A percentile compares a stretch with the other conserved stretches of the same genome.
Conservation (phyloP, 2,888 invertebrate genomes). For the Euphydryas editha region DNA sequence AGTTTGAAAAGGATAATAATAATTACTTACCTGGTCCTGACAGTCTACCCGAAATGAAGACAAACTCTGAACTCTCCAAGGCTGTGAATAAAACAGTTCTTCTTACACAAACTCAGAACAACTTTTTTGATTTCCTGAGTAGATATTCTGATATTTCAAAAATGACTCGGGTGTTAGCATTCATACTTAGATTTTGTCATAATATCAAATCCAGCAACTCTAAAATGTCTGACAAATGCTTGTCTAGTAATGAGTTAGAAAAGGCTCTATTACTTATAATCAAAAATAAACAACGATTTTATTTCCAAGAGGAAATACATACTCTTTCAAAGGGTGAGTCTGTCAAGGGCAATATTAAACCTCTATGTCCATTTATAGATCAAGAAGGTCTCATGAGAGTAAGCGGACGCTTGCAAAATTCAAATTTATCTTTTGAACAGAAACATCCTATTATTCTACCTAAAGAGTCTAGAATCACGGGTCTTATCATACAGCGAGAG, state of each 20-base stretch:
- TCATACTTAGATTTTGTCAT: neutral
- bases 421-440: constrained; percentile 27
- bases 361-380: constrained; percentile 41
- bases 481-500: constrained; percentile 34
- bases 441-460: constrained; percentile 40
- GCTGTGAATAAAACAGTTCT: neutral
- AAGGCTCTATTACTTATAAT: neutral
- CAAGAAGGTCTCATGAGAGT: constrained; percentile 31
- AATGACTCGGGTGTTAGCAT: constrained; percentile 31
- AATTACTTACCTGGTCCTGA: constrained; percentile 17
- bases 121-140: constrained; percentile 4
- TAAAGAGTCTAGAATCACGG: constrained; percentile 27
- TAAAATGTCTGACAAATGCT: neutral
- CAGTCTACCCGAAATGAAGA: constrained; percentile 9
- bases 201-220: neutral
- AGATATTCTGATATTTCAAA: constrained; percentile 39
- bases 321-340: constrained; percentile 12
- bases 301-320: constrained; percentile 34
- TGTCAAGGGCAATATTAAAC: constrained; percentile 27
- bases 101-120: neutral
- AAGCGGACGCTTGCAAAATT: constrained; percentile 38
- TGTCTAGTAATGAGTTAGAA: neutral
- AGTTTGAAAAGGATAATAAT: constrained; percentile 12
- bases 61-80: neutral
- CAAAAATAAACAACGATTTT: constrained; percentile 30